A percentile compares a stretch with the other conserved stretches of the same genome.
These are phyloP conservation scores for Leptinotarsa haldemani DNA, from an alignment of 2,888 invertebrate species.

Conservation along the genomic window DNA sequence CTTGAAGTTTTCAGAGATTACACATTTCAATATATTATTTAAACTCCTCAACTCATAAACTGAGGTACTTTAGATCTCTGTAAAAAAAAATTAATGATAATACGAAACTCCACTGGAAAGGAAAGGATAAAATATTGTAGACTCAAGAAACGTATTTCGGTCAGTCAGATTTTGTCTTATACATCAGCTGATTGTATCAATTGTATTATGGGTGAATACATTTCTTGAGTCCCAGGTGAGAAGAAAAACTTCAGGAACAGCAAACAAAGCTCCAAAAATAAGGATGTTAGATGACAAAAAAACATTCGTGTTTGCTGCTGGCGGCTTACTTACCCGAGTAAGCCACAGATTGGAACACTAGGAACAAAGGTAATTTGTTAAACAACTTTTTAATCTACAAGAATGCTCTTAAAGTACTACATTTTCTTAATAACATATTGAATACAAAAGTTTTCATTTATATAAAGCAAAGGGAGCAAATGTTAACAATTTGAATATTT, in stretches of 20 bases:
- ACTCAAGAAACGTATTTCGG: slow-evolving; percentile 3
- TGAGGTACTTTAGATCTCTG: too few species aligned
- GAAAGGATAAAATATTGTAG: background rate
- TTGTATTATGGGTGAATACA: background rate
- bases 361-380: slow-evolving; percentile 43
- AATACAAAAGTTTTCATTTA: background rate
- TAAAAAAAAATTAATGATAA: background rate
- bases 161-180: background rate
- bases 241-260: background rate
- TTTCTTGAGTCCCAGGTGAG: background rate
- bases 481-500: too few species aligned
- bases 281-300: slow-evolving; percentile 11
- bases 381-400: slow-evolving; percentile 26
- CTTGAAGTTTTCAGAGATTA: background rate
- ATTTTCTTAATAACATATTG: background rate
- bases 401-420: slow-evolving; percentile 29
- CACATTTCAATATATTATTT: too few species aligned
- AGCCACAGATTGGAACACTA: slow-evolving; percentile 96
- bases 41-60: too few species aligned
- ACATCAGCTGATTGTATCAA: background rate
- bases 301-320: slow-evolving; percentile 45
- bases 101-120: background rate
- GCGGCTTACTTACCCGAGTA: slow-evolving; percentile 90
- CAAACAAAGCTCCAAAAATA: slow-evolving; percentile 16
- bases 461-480: too few species aligned